Base-by-base conservation (phyloP, 2,888 invertebrate genomes). In the Cerceris rybyensis region DNA sequence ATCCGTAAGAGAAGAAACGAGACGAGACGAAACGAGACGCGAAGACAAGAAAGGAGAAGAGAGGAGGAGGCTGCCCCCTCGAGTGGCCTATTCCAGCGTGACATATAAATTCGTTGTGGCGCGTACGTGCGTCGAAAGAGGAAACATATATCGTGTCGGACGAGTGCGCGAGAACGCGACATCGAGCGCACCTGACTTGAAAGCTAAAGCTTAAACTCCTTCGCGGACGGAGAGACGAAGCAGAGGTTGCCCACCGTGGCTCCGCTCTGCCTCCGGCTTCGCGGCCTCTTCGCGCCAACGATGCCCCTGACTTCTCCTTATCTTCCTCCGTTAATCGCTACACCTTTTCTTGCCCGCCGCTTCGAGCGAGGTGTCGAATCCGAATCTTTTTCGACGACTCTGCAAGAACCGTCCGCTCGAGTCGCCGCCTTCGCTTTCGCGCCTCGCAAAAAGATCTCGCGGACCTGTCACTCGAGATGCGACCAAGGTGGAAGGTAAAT, bases 171-270 rank as follows among this genome's bases (percentile, higher is more conserved):
- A 87, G 81, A 85, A 86, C 86, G 87, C 89, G 88, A 87, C 85
- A 84, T 81, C 83, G 83, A 76, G 82, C 87, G 89, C 88, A 90
- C 90, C 89, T 90, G 90, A 90, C 89, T 86, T 88, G 90, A 89
- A 90, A 90, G 84, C 87, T 87, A 88, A 87, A 89, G 67, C 65
- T 70, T 69, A 87, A 89, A 65, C 61, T 70, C 69, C 58, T 64
- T 69, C 77, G 60, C 70, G 63, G 66, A 1, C 28, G 28, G 28
- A 28, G 28, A 28, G 28, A 28, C 28, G 28, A 4, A 28, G 28
- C 28, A 28, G 28, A 28, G 28, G 28, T 28, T 28, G 28, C 28
- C 28, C 28, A 28, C 28, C 28, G 28, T 28, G 28, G 28, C 28
- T 28, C 28, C 28, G 28, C 28, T 1, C 28, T 28, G 28, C 28